Evolutionary conservation across 2,113 vertebrate genomes (phyloP), one percentile per base, ranked within the genome.

Genomic region (Donacobius atricapilla): DNA sequence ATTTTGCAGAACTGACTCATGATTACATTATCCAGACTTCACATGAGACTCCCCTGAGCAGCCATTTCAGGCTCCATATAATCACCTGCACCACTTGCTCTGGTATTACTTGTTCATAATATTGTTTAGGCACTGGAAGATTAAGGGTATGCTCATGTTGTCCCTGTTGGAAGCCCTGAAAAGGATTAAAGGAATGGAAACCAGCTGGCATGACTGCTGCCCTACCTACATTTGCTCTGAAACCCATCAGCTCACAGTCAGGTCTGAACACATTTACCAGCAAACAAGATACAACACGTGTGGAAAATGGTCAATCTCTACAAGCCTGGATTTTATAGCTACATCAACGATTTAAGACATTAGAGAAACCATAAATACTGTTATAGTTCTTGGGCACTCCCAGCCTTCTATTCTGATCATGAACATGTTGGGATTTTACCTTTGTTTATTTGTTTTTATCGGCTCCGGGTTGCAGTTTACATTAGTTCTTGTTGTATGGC

Each of bases 371-470:
- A 76, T 51, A 84, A 76, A 50, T 20, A 83, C 1, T 27, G 24
- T 51, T 42, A 18, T 15, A 31, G 48, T 12, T 19, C n/a, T 45
- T 51, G 17, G 60, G 27, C 64, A 51, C 68, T n/a, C 24, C 50
- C 54, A 83, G 37, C 12, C 37, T 42, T 48, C 44, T 47, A 21
- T 54, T 64, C 27, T 5, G 37, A 35, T 51, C 30, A 80, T 8
- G 16, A 60, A n/a, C 10, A 9, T 0, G 16, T 28, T 0, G 0
- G 6, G 1, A 2, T 10, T 87, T 77, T 20, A 51, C 47, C 14
- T 70, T 3, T 58, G n/a, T 10, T 66, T 81, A 33, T 31, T 83
- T 88, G 86, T 75, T 85, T 80, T 61, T 48, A 72, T n/a, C 44
- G 14, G 27, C 28, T 82, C 57, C 70, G 69, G 19, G 48, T 56